Evolutionary conservation across 2,113 vertebrate genomes (phyloP).

Genomic region (Podilymbus podiceps): DNA sequence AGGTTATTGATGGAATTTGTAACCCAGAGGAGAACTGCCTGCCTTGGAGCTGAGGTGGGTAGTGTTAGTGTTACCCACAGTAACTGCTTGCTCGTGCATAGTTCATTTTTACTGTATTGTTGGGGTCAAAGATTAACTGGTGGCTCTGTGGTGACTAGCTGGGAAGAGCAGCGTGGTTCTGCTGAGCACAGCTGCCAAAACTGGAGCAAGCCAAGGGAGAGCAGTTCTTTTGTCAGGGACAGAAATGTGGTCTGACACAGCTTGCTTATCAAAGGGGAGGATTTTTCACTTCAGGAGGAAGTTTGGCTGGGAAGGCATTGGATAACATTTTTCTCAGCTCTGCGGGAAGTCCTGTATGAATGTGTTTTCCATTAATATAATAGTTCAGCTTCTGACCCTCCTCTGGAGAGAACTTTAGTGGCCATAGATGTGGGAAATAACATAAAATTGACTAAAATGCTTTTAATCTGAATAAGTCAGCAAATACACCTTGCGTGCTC

Average conservation of each 20-base stretch:
- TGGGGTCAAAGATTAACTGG: neutral
- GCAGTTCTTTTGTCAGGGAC: neutral
- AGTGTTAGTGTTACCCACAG: neutral
- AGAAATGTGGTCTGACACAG: neutral
- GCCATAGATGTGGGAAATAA: neutral
- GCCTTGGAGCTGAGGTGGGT: neutral
- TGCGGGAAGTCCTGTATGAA: neutral
- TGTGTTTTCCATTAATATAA: conserved; percentile 5
- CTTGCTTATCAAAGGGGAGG: conserved; percentile 45
- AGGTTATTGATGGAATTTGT: conserved; percentile 19
- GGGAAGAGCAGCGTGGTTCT: neutral
- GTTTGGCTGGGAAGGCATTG: conserved; percentile 25
- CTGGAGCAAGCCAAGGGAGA: neutral
- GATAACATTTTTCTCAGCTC: neutral
- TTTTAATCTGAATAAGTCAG: neutral
- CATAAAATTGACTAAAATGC: neutral
- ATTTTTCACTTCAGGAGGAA: conserved; percentile 49
- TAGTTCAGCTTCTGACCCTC: neutral
- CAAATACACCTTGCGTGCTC: neutral
- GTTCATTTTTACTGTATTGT: neutral
- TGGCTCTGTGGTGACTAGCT: neutral
- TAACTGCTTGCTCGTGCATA: neutral
- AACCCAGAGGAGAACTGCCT: neutral
- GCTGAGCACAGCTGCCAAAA: conserved; percentile 3
- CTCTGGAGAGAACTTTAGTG: neutral